Percentiles rank a stretch among this genome's conserved stretches.
phyloP scores from a whole-genome alignment of 2,888 invertebrate species.

The Pyrochroa serraticornis region DNA sequence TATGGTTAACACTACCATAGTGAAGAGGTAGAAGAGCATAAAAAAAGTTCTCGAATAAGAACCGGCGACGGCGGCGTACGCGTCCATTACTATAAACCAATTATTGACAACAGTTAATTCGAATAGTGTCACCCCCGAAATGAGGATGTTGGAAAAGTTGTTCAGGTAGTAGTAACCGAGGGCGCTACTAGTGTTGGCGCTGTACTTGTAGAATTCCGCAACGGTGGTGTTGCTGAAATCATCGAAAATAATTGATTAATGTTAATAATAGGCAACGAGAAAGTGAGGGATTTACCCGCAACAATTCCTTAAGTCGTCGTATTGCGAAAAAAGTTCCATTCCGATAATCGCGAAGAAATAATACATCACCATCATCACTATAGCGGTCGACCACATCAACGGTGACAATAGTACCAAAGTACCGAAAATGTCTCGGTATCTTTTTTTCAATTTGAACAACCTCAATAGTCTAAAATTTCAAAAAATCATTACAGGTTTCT shows the following conservation, averaged over 20 bases:
- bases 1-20: constrained; percentile 90
- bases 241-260: constrained; percentile 26
- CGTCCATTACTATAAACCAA: constrained; percentile 93
- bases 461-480: constrained; percentile 61
- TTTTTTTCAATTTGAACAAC: constrained; percentile 79
- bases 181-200: constrained; percentile 69
- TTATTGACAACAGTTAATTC: constrained; percentile 91
- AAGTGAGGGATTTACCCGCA: constrained; percentile 70
- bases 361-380: constrained; percentile 83
- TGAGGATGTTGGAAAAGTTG: constrained; percentile 74
- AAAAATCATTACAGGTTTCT: too few relatives aligned
- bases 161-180: constrained; percentile 88
- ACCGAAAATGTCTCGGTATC: constrained; percentile 54
- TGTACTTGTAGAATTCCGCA: constrained; percentile 80
- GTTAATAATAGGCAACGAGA: not conserved
- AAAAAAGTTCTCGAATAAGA: constrained; percentile 83
- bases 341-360: constrained; percentile 90
- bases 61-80: constrained; percentile 73
- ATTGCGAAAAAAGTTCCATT: constrained; percentile 83
- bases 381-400: constrained; percentile 82
- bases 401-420: constrained; percentile 65
- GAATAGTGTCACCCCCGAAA: constrained; percentile 82
- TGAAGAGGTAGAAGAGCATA: constrained; percentile 86
- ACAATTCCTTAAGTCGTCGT: constrained; percentile 78
- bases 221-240: constrained; percentile 77